Evolutionary conservation across 1,140 invertebrate species (phyloP), one percentile per base, ranked within the genome.

Genomic region (Hyposmocoma kahamanoa): DNA sequence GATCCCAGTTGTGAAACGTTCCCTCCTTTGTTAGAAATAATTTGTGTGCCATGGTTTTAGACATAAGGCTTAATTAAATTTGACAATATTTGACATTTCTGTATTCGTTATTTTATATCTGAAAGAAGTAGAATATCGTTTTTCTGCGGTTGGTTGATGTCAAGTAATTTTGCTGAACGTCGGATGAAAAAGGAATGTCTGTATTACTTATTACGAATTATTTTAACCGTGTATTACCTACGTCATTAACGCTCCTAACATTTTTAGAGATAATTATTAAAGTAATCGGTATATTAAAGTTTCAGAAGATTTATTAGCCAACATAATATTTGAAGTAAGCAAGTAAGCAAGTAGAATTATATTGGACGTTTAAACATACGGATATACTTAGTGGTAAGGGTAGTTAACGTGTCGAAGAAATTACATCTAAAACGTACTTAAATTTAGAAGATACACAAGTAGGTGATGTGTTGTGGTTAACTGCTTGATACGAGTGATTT

Each of bases 221-320:
- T 45, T 50, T 1, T 30, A 36, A 36, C 32, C 15, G 32, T 36
- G 32, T 50, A 36, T 36, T 34, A 20, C 26, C 17, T 32, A 21
- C 19, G 38, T 21, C 15, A 51, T 60, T 60, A 55, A 53, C 66
- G 64, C 49, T 46, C 56, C 46, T 62, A 59, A 58, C 55, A 64
- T 62, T 60, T 52, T 67, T 59, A 57, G 53, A 62, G 28, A 50
- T 49, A 56, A 60, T 52, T 45, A 53, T 50, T 53, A 45, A 49
- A 50, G 54, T 47, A 42, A 62, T 67, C 64, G 57, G 59, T 72
- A 71, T 50, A 72, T 77, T 67, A 72, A 77, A 69, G 60, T 79
- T 78, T 84, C 73, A 72, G 64, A 80, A 78, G 53, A 78, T 81
- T 84, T 81, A 81, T 78, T 81, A 84, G 69, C 68, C 71, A 73